Evolutionary conservation across 2,888 invertebrate genomes (phyloP), one percentile per base, ranked within the genome.

Genomic region (Leptodirus hochenwartii): DNA sequence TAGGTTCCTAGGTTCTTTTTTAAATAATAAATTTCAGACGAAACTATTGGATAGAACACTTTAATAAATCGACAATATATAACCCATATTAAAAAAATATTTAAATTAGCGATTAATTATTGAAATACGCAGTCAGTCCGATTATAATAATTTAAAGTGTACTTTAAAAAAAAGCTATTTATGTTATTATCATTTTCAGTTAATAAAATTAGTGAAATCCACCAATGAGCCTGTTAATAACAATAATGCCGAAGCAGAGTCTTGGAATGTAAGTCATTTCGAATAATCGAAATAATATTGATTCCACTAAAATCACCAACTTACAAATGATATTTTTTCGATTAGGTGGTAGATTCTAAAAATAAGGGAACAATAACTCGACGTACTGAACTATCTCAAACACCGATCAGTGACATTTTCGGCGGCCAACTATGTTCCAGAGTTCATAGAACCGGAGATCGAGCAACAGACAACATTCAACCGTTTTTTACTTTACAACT

Each of bases 401-500:
- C 91, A 17, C 91, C 93, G 0, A 66, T 95, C 10, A 84, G 87
- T 22, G 82, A 87, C 46, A 85, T 95, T 38, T 93, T 95, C 61
- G 77, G 87, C 39, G 95, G 95, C 25, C 79, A 87, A 47, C 66
- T 90, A 37, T 71, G 88, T 35, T 81, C 87, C 24, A 71, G 81
- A 8, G 66, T 93, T 36, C 75, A 75, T 41, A 65, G 81, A 34
- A 63, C 72, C 6, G 68, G 72, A 9, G 72, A 74, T 47, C 70
- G 73, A 48, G 72, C 80, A 40, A 87, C 90, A 0, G 88, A 88
- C 49, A 87, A 82, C 41, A 78, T 93, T 38, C 87, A 93, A 54
- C 93, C 93, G 1, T 95, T 95, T 61, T 91, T 91, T 53, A 90
- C 91, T 2, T 62, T 95, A 36, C 91, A 88, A 52, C 66, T 95